Percentiles rank a stretch among this genome's conserved stretches.
These are phyloP conservation scores for Drosophila antonietae DNA, from an alignment of 2,888 invertebrate species.

Conservation along the genomic window DNA sequence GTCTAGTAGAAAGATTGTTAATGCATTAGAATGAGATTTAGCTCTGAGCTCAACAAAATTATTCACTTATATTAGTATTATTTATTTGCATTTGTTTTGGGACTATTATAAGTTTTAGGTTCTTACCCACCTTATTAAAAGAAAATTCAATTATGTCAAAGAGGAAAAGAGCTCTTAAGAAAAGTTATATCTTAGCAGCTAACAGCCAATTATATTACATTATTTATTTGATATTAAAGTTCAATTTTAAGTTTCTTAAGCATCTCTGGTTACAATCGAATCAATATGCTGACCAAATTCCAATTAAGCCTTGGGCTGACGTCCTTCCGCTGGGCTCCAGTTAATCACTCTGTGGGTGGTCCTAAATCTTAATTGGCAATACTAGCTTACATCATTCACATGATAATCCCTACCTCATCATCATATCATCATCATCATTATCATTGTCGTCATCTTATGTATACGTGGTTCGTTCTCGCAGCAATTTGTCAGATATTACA, in stretches of 20 bases:
- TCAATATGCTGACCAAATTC: not conserved
- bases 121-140: too few species aligned
- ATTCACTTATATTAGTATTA: too few species aligned
- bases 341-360: slow-evolving; percentile 16
- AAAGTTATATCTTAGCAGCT: not conserved
- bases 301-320: not conserved
- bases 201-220: not conserved
- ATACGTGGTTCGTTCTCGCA: slow-evolving; percentile 10
- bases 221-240: not conserved
- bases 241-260: not conserved
- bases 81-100: too few species aligned
- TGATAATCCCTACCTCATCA: slow-evolving; percentile 2
- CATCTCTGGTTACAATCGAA: not conserved
- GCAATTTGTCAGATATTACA: slow-evolving; percentile 60
- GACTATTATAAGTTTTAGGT: too few species aligned
- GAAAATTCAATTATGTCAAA: too few species aligned
- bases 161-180: too few species aligned
- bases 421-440: not conserved
- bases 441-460: slow-evolving; percentile 5
- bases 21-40: not conserved
- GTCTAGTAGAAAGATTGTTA: not conserved
- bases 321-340: not conserved
- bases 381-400: slow-evolving; percentile 40
- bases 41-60: not conserved
- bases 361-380: slow-evolving; percentile 7